Percentiles rank a stretch among this genome's conserved stretches.
These are phyloP conservation scores for Gallirallus australis DNA, from an alignment of 2,797 vertebrate genomes.

Conservation along the genomic window DNA sequence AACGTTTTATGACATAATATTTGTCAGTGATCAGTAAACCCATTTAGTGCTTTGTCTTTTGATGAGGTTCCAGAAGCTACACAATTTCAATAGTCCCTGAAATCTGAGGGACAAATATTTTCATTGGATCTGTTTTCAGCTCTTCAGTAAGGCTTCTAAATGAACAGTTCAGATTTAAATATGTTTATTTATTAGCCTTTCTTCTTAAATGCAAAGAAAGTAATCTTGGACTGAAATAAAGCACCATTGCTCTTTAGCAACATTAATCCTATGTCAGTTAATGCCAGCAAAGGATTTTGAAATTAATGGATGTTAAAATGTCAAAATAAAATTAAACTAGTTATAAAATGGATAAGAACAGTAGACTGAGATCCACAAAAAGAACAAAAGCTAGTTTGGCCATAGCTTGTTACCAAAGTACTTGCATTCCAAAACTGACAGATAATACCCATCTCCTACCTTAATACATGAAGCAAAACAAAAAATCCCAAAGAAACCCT, in stretches of 20 bases:
- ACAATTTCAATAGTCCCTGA: not conserved
- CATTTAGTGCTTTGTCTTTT: not conserved
- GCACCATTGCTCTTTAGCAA: not conserved
- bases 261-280: not conserved
- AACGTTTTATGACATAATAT: not conserved
- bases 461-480: not conserved
- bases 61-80: conserved; percentile 14
- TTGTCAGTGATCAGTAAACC: not conserved
- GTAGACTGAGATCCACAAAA: not conserved
- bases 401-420: not conserved
- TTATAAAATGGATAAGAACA: not conserved
- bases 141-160: not conserved
- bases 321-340: not conserved
- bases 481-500: not conserved
- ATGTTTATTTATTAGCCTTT: not conserved
- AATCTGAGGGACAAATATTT: conserved; percentile 17
- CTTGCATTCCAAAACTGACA: not conserved
- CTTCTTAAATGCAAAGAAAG: not conserved
- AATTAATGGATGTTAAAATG: not conserved
- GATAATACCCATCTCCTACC: not conserved
- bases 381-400: not conserved
- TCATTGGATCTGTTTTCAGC: not conserved
- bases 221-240: not conserved
- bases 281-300: not conserved
- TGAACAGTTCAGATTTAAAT: not conserved